Percentiles rank a stretch among this genome's conserved stretches.
Evolutionary conservation across 2,113 vertebrate species (phyloP).

Genomic region (Phoxinus phoxinus): DNA sequence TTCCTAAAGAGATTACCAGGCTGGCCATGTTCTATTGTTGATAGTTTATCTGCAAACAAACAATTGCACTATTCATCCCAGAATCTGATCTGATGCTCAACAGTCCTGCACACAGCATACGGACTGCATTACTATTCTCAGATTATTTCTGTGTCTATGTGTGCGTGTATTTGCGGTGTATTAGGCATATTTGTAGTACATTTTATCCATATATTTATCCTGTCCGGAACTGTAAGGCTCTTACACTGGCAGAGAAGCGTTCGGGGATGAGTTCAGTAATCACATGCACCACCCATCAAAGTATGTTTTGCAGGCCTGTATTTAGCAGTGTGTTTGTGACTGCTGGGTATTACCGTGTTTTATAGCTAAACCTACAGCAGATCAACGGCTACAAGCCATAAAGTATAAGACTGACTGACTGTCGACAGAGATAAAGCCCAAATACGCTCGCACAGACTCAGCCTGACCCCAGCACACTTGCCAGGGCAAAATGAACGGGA

Average conservation of each 20-base stretch:
- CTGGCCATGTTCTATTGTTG: conserved; percentile 1
- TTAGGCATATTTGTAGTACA: conserved; percentile 2
- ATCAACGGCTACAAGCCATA: background rate
- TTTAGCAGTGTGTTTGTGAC: background rate
- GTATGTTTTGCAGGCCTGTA: conserved; percentile 14
- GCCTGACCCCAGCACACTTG: background rate
- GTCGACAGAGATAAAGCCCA: background rate
- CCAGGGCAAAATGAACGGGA: background rate
- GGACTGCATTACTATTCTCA: background rate
- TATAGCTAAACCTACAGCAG: conserved; percentile 29
- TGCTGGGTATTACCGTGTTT: conserved; percentile 20
- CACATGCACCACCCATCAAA: conserved; percentile 12
- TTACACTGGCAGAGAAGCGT: background rate
- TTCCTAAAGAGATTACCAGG: conserved; percentile 31
- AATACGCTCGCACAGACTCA: background rate
- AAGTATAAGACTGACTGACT: conserved; percentile 2
- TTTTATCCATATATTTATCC: conserved; percentile 33
- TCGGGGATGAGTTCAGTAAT: conserved; percentile 23
- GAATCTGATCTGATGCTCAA: conserved; percentile 11
- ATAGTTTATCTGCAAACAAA: conserved; percentile 20
- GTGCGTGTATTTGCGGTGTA: background rate
- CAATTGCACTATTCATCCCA: conserved; percentile 29
- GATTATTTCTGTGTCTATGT: conserved; percentile 1
- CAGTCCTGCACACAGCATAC: background rate
- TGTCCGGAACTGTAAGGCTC: conserved; percentile 12